Conservation (phyloP, 1,140 invertebrate genomes). For the Atta cephalotes region DNA sequence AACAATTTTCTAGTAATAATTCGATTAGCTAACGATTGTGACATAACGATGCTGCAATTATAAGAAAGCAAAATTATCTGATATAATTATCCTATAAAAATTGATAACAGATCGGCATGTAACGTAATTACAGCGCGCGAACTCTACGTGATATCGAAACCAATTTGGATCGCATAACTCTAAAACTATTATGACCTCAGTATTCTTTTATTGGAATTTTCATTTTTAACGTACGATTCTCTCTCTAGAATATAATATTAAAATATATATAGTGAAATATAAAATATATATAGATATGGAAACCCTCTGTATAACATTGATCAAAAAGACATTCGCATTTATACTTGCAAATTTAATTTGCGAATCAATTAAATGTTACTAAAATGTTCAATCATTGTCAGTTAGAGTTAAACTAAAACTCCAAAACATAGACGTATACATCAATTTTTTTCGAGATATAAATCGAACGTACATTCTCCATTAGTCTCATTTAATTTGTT, state of each 20-base stretch:
- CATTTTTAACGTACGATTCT: no score
- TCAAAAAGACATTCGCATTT: background rate
- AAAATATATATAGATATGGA: background rate
- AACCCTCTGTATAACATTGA: background rate
- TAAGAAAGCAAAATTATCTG: constrained; percentile 1
- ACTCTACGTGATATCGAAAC: background rate
- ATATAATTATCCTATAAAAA: background rate
- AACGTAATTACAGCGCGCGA: constrained; percentile 5
- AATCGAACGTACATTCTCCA: constrained; percentile 27
- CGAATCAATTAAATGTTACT: background rate
- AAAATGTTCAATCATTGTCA: constrained; percentile 8
- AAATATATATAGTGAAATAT: background rate
- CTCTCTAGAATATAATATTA: background rate
- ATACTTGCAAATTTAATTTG: background rate
- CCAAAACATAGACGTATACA: background rate
- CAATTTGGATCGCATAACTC: constrained; percentile 22
- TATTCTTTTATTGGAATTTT: constrained; percentile 1
- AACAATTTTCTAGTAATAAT: background rate
- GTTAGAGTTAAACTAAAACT: constrained; percentile 32
- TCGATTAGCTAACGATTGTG: background rate
- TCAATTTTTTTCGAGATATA: background rate
- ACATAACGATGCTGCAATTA: background rate
- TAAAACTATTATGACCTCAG: background rate
- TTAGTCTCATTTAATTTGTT: constrained; percentile 37
- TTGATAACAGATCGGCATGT: constrained; percentile 19